Base-by-base conservation (phyloP, 1,140 invertebrate species). In the Panagrolaimus sp. region DNA sequence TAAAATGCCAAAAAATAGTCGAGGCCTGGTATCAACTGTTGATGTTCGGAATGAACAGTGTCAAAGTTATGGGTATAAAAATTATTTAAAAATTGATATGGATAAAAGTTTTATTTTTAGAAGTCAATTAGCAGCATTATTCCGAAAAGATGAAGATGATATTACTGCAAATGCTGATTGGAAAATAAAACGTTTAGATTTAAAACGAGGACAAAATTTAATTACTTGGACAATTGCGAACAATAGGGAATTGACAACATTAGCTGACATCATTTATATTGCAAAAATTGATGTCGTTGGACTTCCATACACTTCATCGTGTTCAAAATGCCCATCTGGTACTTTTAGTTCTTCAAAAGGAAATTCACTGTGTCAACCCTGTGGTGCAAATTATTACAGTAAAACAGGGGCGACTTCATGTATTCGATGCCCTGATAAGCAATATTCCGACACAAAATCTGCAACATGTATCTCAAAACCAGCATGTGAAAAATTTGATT, bases 241-340 rank as follows among this genome's bases (percentile, higher is more conserved):
- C 26, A 82, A 77, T 67, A 47, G 63, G 3, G 78, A 69, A 43
- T 52, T 72, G 46, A 72, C 72, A 17, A 69, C 72, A 15, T 52
- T 70, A 24, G 68, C 71, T 32, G 79, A 81, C 45, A 67, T 82
- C 0, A 78, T 82, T 63, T 68, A 70, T 38, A 63, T 82, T 43
- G 64, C 73, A 58, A 71, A 71, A 28, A 77, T 82, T 64, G 80
- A 82, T 68, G 69, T 82, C 38, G 46, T 78, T 58, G 79, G 77
- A 58, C 84, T 89, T 26, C 87, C 87, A 8, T 88, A 86, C 73
- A 86, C 88, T 15, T 88, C 88, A 0, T 84, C 86, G 68, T 89
- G 88, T 77, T 84, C 84, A 14, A 84, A 85, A 44, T 89, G 88
- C 78, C 83, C 83, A 24, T 80, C 84, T 17, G 88, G 88, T 10